phyloP scores from a whole-genome alignment of 2,797 vertebrate genomes.

The Gastrophryne carolinensis region DNA sequence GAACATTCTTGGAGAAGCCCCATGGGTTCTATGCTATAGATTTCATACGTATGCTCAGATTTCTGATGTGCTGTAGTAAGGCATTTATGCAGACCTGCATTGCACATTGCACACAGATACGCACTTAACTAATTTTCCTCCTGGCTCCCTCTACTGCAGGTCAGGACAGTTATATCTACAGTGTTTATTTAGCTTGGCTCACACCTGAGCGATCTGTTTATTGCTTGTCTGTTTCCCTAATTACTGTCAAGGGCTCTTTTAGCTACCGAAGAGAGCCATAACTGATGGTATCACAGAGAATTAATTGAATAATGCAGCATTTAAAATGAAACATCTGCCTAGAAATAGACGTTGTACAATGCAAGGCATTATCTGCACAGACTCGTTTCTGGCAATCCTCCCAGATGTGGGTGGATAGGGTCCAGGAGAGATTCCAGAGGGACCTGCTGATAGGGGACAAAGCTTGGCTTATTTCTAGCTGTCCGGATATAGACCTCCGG shows the following conservation, averaged over 20 bases:
- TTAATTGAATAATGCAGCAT: constrained; percentile 32
- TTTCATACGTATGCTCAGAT: neutral
- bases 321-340: constrained; percentile 34
- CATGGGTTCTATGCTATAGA: neutral
- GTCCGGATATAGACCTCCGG: constrained; percentile 13
- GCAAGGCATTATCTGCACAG: constrained; percentile 19
- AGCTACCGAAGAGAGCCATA: constrained; percentile 25
- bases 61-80: neutral
- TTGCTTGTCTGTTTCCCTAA: constrained; percentile 23
- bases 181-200: constrained; percentile 20
- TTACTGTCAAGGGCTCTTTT: constrained; percentile 33
- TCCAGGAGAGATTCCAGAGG: constrained; percentile 29
- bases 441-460: constrained; percentile 11
- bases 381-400: constrained; percentile 15
- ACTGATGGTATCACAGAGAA: constrained; percentile 12
- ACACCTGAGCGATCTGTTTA: constrained; percentile 32
- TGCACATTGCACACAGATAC: neutral
- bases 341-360: constrained; percentile 10
- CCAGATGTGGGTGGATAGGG: constrained; percentile 21
- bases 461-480: constrained; percentile 2
- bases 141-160: neutral
- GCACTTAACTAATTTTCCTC: neutral
- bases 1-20: neutral
- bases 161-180: neutral
- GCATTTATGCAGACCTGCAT: neutral